Evolutionary conservation across 2,888 invertebrate genomes (phyloP).

Genomic region (Saturnia japonica): DNA sequence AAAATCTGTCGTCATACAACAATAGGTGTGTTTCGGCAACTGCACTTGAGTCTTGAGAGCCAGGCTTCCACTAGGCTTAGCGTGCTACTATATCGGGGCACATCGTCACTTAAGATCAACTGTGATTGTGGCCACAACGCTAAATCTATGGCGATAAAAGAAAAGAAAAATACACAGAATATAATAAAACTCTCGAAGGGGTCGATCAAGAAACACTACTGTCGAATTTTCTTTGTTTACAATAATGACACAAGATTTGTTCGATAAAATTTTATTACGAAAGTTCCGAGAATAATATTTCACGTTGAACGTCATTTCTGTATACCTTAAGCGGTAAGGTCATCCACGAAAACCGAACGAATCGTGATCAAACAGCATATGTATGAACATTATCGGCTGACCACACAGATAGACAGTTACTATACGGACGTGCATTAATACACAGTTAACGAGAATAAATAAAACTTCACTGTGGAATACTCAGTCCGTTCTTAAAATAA

Average conservation of each 20-base stretch:
- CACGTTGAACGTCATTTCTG: conserved; percentile 44
- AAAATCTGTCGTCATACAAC: too few species aligned
- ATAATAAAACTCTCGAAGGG: too few species aligned
- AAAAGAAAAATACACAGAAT: too few species aligned
- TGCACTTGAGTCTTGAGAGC: too few species aligned
- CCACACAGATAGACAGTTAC: conserved; percentile 51
- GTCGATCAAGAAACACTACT: background rate
- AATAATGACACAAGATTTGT: background rate
- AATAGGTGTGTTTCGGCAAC: too few species aligned
- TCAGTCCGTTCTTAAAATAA: background rate
- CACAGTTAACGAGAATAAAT: background rate
- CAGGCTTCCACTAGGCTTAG: too few species aligned
- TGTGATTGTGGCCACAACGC: too few species aligned
- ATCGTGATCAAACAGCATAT: conserved; percentile 53
- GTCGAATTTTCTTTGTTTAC: background rate
- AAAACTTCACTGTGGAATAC: background rate
- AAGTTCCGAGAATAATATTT: background rate
- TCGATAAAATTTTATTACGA: conserved; percentile 1
- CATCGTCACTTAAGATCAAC: too few species aligned
- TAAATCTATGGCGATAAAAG: too few species aligned
- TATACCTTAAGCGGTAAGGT: conserved; percentile 55
- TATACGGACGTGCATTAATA: conserved; percentile 19
- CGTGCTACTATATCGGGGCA: too few species aligned
- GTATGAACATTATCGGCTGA: conserved; percentile 60
- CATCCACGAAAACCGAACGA: conserved; percentile 56